Evolutionary conservation across 1,140 invertebrate species (phyloP), one percentile per base, ranked within the genome.

Genomic region (Caenorhabditis brenneri): DNA sequence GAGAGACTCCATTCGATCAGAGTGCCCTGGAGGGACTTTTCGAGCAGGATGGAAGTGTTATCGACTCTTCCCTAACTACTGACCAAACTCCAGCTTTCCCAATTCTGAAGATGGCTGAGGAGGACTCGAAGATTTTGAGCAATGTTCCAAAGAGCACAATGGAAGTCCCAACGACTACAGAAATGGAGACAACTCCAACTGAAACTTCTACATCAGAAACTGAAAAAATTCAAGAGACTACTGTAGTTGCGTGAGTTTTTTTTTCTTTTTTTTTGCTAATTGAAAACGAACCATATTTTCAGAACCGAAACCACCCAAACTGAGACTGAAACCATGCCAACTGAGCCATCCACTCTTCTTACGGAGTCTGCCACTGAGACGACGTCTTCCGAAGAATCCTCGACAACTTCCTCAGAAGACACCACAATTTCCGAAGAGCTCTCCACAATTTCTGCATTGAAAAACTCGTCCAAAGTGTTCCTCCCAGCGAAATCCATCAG

Each of bases 21-120:
- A 74, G 65, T 46, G 65, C 65, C 9, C 36, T 74, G 33, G 65
- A 74, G 33, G 65, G 65, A 42, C 65, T 74, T 46, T 74, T 74
- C 24, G 65, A 74, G 10, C 65, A 74, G n/a, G 65, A 74, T 42
- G 65, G 65, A 74, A 74, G 65, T 74, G 65, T 74, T 15, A 74
- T 74, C 15, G 65, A 74, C 29, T 22, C 36, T 46, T 74, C 65
- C 2, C 22, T 65, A 33, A 65, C 22, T 19, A 74, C 36, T 42
- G 65, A 74, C 15, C 65, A 74, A 15, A 74, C 36, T 46, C 65
- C 65, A 6, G 36, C 65, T 2, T 74, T 74, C 36, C 65, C 65
- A 42, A 74, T 74, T 74, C 65, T 74, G 36, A 74, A 74, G 33
- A 74, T 74, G 65, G 10, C 19, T 24, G 65, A 74, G n/a, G 65